Evolutionary conservation across 2,797 vertebrate genomes (phyloP).

Genomic region (Hozukius guyotensis): DNA sequence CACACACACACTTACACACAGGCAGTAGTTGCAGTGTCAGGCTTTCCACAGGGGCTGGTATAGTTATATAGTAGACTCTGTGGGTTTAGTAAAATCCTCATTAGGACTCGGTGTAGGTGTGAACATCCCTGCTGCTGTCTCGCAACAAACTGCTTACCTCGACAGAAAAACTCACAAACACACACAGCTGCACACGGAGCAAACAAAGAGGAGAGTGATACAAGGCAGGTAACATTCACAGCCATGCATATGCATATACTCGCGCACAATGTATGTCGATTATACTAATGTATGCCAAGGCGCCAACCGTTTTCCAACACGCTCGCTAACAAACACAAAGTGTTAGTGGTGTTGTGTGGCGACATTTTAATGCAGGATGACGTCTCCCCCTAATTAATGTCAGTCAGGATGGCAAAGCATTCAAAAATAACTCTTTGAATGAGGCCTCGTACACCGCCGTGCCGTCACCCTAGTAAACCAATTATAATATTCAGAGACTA

Average conservation of each 20-base stretch:
- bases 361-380: slow-evolving; percentile 48
- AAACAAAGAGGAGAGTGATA: slow-evolving; percentile 39
- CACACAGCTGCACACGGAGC: slow-evolving; percentile 36
- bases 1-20: slow-evolving; percentile 19
- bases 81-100: slow-evolving; percentile 80
- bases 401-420: slow-evolving; percentile 46
- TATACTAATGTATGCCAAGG: slow-evolving; percentile 10
- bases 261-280: neutral
- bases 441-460: neutral
- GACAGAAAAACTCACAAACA: slow-evolving; percentile 58
- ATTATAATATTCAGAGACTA: slow-evolving; percentile 22
- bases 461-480: slow-evolving; percentile 19
- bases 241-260: neutral
- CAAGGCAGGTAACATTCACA: neutral
- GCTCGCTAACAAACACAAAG: slow-evolving; percentile 5
- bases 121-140: slow-evolving; percentile 71
- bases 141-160: slow-evolving; percentile 74
- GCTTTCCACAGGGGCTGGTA: slow-evolving; percentile 70
- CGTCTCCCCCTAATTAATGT: slow-evolving; percentile 54
- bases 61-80: slow-evolving; percentile 76
- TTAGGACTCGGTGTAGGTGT: slow-evolving; percentile 79
- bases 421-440: slow-evolving; percentile 51
- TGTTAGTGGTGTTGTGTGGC: neutral
- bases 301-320: neutral
- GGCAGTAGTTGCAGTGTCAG: slow-evolving; percentile 72